Evolutionary conservation across 1,140 invertebrate genomes (phyloP).

Genomic region (Papilio dardanus): DNA sequence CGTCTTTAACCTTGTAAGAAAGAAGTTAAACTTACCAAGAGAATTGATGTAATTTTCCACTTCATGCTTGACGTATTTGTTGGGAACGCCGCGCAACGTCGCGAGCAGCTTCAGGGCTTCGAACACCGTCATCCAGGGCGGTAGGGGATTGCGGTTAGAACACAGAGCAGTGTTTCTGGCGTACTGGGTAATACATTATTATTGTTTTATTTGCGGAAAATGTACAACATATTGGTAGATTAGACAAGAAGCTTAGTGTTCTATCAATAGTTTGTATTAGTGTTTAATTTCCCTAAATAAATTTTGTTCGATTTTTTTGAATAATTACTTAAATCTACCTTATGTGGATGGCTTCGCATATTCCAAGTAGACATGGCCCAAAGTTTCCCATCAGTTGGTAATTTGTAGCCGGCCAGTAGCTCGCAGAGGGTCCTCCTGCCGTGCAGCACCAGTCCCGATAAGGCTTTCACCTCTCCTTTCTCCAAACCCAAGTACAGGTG

Average conservation of each 20-base stretch:
- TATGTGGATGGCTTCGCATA: slow-evolving; percentile 48
- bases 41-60: slow-evolving; percentile 57
- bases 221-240: not conserved
- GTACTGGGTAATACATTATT: slow-evolving; percentile 50
- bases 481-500: slow-evolving; percentile 57
- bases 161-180: slow-evolving; percentile 54
- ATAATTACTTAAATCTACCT: no score
- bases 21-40: slow-evolving; percentile 51
- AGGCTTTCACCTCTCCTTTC: slow-evolving; percentile 56
- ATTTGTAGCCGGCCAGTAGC: slow-evolving; percentile 55
- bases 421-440: slow-evolving; percentile 59
- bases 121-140: slow-evolving; percentile 64
- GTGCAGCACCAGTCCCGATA: slow-evolving; percentile 56
- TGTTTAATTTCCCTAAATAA: no score
- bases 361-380: slow-evolving; percentile 61
- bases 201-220: not conserved
- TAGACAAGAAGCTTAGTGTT: no score
- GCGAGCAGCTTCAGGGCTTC: slow-evolving; percentile 59
- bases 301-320: no score
- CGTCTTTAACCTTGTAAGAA: no score
- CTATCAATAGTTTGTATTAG: no score
- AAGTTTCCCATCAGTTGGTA: slow-evolving; percentile 51
- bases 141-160: slow-evolving; percentile 49
- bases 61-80: slow-evolving; percentile 43
- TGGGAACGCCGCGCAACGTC: slow-evolving; percentile 60